Conservation (phyloP, 2,888 invertebrate genomes). For the Caenorhabditis parvicauda region DNA sequence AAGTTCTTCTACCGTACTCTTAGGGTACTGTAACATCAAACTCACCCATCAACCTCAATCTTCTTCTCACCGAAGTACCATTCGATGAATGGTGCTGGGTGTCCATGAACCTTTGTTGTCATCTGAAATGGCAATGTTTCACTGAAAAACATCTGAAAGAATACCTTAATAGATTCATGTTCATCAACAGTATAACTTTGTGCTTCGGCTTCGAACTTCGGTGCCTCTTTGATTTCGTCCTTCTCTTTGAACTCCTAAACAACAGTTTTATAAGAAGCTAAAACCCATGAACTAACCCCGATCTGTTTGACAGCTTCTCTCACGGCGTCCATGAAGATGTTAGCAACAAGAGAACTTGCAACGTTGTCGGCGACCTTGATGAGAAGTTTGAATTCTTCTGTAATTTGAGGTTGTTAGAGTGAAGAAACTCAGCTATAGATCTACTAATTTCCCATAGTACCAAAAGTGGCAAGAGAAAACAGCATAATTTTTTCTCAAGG, state of each 20-base stretch:
- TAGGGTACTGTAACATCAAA: background rate
- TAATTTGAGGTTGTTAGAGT: background rate
- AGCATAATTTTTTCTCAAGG: no score
- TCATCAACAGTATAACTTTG: background rate
- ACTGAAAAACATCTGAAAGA: background rate
- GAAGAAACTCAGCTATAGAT: background rate
- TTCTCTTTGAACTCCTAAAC: background rate
- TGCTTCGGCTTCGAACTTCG: background rate
- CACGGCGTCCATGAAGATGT: slow-evolving; percentile 55
- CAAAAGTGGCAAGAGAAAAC: no score
- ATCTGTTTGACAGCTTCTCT: slow-evolving; percentile 49
- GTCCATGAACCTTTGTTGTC: slow-evolving; percentile 33
- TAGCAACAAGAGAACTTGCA: slow-evolving; percentile 55
- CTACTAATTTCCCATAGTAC: no score
- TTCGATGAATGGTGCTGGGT: slow-evolving; percentile 44
- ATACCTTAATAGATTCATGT: background rate
- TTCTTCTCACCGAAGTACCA: slow-evolving; percentile 42
- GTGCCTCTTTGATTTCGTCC: background rate
- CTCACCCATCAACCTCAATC: slow-evolving; percentile 31
- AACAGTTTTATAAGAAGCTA: slow-evolving; percentile 1
- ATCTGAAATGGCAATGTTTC: slow-evolving; percentile 33
- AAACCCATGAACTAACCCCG: slow-evolving; percentile 13
- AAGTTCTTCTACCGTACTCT: no score
- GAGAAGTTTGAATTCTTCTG: slow-evolving; percentile 51
- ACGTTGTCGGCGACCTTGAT: slow-evolving; percentile 61